Conservation (phyloP, 2,888 invertebrate species). For the Pyrrhosoma nymphula region DNA sequence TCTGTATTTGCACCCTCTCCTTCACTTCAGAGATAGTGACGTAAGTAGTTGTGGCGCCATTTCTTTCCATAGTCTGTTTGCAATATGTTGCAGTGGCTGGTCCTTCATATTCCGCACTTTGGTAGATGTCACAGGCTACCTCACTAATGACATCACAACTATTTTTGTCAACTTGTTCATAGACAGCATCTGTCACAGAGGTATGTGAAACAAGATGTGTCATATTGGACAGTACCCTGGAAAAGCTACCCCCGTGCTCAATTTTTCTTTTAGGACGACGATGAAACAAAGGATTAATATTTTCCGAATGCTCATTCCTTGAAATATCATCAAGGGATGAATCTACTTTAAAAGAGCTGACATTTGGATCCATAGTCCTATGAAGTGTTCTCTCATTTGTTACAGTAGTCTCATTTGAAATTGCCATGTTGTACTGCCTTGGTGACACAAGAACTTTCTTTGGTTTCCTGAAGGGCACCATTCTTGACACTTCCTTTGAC, state of each 20-base stretch:
- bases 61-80: slow-evolving; percentile 1
- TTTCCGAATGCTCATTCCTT: not conserved
- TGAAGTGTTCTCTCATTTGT: not conserved
- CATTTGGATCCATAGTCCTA: not conserved
- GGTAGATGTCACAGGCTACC: not conserved
- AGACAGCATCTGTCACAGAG: not conserved
- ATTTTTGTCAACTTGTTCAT: not conserved
- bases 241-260: not conserved
- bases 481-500: not conserved
- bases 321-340: not conserved
- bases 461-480: not conserved
- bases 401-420: not conserved
- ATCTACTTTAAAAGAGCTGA: not conserved
- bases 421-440: not conserved
- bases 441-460: not conserved
- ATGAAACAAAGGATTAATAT: not conserved
- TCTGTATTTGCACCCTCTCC: not conserved
- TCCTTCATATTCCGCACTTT: not conserved
- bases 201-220: not conserved
- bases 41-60: not conserved
- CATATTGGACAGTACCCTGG: not conserved
- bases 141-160: not conserved
- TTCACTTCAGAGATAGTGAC: slow-evolving; percentile 13
- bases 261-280: not conserved
- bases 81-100: not conserved